Base-by-base conservation (phyloP, 2,113 vertebrate genomes). In the Nesogale talazaci region DNA sequence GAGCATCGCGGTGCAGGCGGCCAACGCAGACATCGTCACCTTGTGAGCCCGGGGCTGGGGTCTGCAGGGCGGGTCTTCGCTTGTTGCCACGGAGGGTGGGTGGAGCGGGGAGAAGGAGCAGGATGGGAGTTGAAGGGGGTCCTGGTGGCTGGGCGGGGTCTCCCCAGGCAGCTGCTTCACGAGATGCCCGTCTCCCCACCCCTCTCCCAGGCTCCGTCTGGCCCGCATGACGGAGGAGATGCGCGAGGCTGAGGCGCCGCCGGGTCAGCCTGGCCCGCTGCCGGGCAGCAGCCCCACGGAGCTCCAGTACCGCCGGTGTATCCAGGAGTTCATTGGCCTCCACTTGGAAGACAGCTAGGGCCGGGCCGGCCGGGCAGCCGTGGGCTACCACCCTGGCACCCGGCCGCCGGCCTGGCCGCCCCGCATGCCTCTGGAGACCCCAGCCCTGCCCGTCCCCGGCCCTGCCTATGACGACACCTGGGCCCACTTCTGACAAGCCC, bases 191-290 rank as follows among this genome's bases (percentile, higher is more conserved):
- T 7, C 67, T 70, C 67, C n/a, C 6, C 15, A 70, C 20, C 16
- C 70, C 40, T 0, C 0, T 88, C n/a, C 2, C 94, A 99, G 99
- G 98, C 97, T 99, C 94, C 99, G 99, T 86, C 98, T 99, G 97
- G 99, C 99, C 12, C 98, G 99, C 82, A 99, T 99, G 99, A 99
- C 99, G 0, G 99, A 99, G 96, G 99, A 99, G 96, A 99, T 99
- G 99, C 97, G 99, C 1, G 99, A 99, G 97, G 98, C 99, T 0
- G 99, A 99, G 96, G 99, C 99, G 0, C 98, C 98, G 1, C 98
- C 99, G 0, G 99, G 99, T 84, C 99, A 99, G 89, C 98, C 99
- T 96, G 99, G 99, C 97, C 98, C 99, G 97, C 99, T 99, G 94
- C 98, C 98, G 65, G 98, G 96, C 98, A 99, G 98, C 98, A 99